Percentiles rank a stretch among this genome's conserved stretches.
Evolutionary conservation across 1,140 invertebrate genomes (phyloP).

Genomic region (Rhyacophila brunnea): DNA sequence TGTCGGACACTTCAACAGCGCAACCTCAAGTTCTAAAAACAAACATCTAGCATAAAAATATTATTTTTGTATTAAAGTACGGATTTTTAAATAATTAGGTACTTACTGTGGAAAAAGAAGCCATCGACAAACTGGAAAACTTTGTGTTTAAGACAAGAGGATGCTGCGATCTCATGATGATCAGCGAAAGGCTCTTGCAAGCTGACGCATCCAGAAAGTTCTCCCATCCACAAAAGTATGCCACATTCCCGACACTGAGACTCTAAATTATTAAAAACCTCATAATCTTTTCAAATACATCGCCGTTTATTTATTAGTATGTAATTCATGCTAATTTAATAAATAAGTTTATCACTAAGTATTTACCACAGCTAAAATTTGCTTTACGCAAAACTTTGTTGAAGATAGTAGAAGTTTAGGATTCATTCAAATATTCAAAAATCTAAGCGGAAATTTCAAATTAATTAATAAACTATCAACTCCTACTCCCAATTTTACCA

Average conservation of each 20-base stretch:
- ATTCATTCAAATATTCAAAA: too few relatives aligned
- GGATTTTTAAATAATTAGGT: too few relatives aligned
- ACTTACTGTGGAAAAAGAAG: slow-evolving; percentile 9
- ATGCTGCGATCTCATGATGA: slow-evolving; percentile 13
- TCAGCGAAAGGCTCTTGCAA: slow-evolving; percentile 6
- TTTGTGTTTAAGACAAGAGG: background rate
- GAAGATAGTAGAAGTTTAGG: background rate
- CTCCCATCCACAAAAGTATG: slow-evolving; percentile 9
- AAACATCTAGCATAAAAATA: too few relatives aligned
- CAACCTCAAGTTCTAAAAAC: too few relatives aligned
- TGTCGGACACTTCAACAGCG: too few relatives aligned
- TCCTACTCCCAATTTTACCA: too few relatives aligned
- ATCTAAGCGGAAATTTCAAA: too few relatives aligned
- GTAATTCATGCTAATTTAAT: too few relatives aligned
- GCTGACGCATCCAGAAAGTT: background rate
- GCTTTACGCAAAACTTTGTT: background rate
- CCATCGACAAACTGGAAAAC: slow-evolving; percentile 1
- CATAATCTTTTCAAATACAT: background rate
- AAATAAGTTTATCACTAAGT: background rate
- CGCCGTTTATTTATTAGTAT: background rate
- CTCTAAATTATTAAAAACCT: slow-evolving; percentile 4
- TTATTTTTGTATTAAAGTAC: too few relatives aligned
- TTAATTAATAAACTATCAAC: too few relatives aligned
- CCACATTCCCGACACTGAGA: background rate
- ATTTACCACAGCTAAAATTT: background rate